Evolutionary conservation across 2,797 vertebrate genomes (phyloP), one percentile per base, ranked within the genome.

Genomic region (Acipenser oxyrinchus): DNA sequence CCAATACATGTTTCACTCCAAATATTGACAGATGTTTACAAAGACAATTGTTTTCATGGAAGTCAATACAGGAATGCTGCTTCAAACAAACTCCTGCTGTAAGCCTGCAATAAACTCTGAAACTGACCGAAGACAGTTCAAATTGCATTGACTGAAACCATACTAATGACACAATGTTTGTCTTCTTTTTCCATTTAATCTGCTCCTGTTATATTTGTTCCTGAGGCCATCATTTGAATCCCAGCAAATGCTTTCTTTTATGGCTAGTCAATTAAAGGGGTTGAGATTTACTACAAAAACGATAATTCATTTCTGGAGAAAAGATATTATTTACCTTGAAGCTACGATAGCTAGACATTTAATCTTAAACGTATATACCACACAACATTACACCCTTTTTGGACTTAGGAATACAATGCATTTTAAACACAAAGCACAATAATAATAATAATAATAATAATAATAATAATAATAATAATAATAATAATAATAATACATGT

Each of bases 1-100:
- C 74, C 67, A 76, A 74, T 58, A 73, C 18, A 75, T 78, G 66
- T 75, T 78, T 71, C 78, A 69, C 75, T 73, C 67, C 74, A 72
- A 74, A 69, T 77, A 86, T 82, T 78, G 76, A 88, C 74, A 67
- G 65, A 74, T 72, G 69, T 58, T 58, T 76, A 73, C 66, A 65
- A 76, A 77, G 66, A 67, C 62, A 76, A 72, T 73, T 69, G 73
- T 77, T 79, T 83, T 51, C 68, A 68, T 76, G 64, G 66, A 68
- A 72, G 69, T 81, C 68, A 71, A 77, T 79, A 74, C 64, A 75
- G 8, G 71, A 80, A 73, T 65, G 7, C 15, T 66, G 76, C 68
- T 50, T 69, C 63, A 68, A 76, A 76, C 12, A 11, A 58, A n/a
- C 55, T 37, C 37, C 37, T 4, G 37, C 37, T 37, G 37, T 37